A percentile compares a stretch with the other conserved stretches of the same genome.
Evolutionary conservation across 1,140 invertebrate genomes (phyloP).

Genomic region (Heliothis subflexa): DNA sequence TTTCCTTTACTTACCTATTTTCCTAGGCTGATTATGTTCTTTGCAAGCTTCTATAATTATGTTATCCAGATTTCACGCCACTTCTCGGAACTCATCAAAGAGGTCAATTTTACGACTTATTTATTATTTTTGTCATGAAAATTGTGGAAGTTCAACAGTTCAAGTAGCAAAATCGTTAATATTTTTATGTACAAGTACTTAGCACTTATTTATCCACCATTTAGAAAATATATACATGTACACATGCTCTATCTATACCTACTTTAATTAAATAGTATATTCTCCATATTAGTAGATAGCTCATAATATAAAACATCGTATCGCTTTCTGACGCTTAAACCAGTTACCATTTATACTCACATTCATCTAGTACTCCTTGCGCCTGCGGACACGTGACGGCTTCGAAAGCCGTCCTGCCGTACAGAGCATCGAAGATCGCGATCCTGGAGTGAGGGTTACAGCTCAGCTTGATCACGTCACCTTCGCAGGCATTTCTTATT

Average conservation of each 20-base stretch:
- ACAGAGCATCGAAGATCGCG: slow-evolving; percentile 95
- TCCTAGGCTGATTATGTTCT: slow-evolving; percentile 14
- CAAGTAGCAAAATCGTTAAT: too few species aligned
- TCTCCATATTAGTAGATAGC: too few species aligned
- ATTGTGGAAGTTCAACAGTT: too few species aligned
- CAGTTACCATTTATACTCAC: slow-evolving; percentile 86
- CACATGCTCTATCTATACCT: too few species aligned
- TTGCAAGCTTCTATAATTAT: not conserved
- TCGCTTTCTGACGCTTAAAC: not conserved
- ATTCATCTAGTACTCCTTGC: slow-evolving; percentile 93
- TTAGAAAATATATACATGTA: too few species aligned
- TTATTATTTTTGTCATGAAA: not conserved
- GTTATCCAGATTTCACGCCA: not conserved
- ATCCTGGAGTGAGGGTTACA: slow-evolving; percentile 93
- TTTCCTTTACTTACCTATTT: slow-evolving; percentile 3
- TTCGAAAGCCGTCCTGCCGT: slow-evolving; percentile 94
- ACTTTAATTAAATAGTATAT: too few species aligned
- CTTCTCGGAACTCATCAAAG: not conserved
- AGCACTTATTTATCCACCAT: too few species aligned
- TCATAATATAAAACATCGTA: too few species aligned
- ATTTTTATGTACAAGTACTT: too few species aligned
- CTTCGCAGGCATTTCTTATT: slow-evolving; percentile 95
- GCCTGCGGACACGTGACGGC: slow-evolving; percentile 94
- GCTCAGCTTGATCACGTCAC: slow-evolving; percentile 92
- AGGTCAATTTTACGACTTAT: not conserved